phyloP scores from a whole-genome alignment of 2,888 invertebrate genomes.

The Sminthurinus aureus region DNA sequence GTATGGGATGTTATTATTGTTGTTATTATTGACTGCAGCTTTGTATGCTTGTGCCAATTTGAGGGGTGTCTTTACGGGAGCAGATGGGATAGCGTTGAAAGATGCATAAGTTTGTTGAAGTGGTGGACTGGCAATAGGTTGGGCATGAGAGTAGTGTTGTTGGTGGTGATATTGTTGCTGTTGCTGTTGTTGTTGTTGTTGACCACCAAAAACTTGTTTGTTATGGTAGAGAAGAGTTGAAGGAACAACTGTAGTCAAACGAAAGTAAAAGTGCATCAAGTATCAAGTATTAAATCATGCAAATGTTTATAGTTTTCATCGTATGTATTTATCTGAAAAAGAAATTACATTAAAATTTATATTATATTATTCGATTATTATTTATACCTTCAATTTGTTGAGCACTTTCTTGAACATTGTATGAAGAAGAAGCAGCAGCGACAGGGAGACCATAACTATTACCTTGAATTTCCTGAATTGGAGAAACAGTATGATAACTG shows the following conservation, averaged over 20 bases:
- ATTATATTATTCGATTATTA: no score
- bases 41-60: neutral
- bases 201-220: slow-evolving; percentile 43
- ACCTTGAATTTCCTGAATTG: no score
- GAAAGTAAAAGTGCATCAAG: no score
- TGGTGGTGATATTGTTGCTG: neutral
- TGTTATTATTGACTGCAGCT: neutral
- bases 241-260: slow-evolving; percentile 42
- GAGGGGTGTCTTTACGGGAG: neutral
- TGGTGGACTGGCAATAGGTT: slow-evolving; percentile 23
- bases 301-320: no score
- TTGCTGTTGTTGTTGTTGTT: slow-evolving; percentile 15
- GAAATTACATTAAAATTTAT: no score
- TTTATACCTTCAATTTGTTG: slow-evolving; percentile 43
- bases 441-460: slow-evolving; percentile 30
- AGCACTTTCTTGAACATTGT: neutral
- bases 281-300: no score
- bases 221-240: slow-evolving; percentile 55
- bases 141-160: neutral
- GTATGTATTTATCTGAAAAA: no score
- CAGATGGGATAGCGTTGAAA: neutral
- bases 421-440: neutral
- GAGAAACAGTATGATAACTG: neutral
- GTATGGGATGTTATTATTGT: slow-evolving; percentile 31
- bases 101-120: slow-evolving; percentile 13